A percentile compares a stretch with the other conserved stretches of the same genome.
Evolutionary conservation across 2,888 invertebrate species (phyloP).

Genomic region (Fissipunctia ypsillon): DNA sequence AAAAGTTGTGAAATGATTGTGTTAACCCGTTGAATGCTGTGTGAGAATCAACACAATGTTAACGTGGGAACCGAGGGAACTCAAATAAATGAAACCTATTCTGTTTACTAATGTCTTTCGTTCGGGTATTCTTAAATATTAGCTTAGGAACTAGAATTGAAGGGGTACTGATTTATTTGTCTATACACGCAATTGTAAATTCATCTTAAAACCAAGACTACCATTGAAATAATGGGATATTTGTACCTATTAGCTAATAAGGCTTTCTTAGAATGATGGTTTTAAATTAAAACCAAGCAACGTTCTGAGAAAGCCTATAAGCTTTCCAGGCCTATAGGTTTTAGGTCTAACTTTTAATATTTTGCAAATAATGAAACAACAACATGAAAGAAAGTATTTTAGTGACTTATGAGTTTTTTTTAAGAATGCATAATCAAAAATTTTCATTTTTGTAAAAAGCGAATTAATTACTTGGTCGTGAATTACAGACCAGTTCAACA

Average conservation of each 20-base stretch:
- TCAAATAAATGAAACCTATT: constrained; percentile 70
- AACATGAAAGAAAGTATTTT: no score
- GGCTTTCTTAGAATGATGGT: neutral
- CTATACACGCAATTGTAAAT: neutral
- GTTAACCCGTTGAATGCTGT: constrained; percentile 50
- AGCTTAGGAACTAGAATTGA: constrained; percentile 67
- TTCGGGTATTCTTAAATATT: constrained; percentile 71
- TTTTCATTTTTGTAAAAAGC: neutral
- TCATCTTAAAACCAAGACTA: constrained; percentile 4
- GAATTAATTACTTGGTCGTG: no score
- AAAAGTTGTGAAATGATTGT: constrained; percentile 53
- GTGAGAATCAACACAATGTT: constrained; percentile 56
- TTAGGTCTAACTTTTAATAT: no score
- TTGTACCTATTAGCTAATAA: neutral
- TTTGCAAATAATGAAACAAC: neutral
- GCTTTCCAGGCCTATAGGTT: no score
- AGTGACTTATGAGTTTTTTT: no score
- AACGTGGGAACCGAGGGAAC: constrained; percentile 69
- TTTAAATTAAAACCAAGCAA: neutral
- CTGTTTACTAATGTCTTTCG: constrained; percentile 69
- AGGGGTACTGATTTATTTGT: constrained; percentile 49
- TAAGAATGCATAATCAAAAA: no score
- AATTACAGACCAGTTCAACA: neutral
- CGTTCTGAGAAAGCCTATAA: no score
- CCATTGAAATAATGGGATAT: neutral